A percentile compares a stretch with the other conserved stretches of the same genome.
Evolutionary conservation across 2,888 invertebrate genomes (phyloP).

Genomic region (Platynereis dumerilii): DNA sequence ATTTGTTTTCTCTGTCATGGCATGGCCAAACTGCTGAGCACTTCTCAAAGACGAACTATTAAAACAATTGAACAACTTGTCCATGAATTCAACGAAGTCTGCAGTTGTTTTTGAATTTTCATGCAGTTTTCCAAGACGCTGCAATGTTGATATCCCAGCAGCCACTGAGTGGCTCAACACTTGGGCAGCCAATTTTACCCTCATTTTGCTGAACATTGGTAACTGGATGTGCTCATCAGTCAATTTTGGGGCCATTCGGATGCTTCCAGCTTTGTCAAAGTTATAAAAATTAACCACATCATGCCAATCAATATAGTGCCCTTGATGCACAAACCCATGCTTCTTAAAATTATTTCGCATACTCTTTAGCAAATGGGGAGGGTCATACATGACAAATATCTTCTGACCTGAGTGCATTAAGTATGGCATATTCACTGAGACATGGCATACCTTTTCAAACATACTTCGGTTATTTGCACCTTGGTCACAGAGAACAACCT

Average conservation of each 20-base stretch:
- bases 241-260: constrained; percentile 13
- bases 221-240: not conserved
- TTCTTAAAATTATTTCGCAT: constrained; percentile 23
- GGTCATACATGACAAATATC: constrained; percentile 25
- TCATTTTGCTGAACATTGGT: not conserved
- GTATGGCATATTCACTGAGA: constrained; percentile 17
- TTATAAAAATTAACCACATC: constrained; percentile 17
- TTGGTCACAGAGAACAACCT: constrained; percentile 26
- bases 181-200: not conserved
- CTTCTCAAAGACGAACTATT: constrained; percentile 2
- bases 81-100: not conserved
- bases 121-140: not conserved
- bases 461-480: constrained; percentile 22
- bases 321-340: constrained; percentile 7
- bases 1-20: not conserved
- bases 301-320: constrained; percentile 7
- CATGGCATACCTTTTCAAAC: constrained; percentile 11
- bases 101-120: not conserved
- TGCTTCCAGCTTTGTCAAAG: not conserved
- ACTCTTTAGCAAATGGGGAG: constrained; percentile 26
- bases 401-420: constrained; percentile 9
- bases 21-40: not conserved
- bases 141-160: constrained; percentile 3
- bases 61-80: constrained; percentile 1
- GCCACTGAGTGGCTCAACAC: constrained; percentile 2